These are phyloP conservation scores for Anisognathus igniventris DNA, from an alignment of 2,797 vertebrate genomes.

Conservation along the genomic window DNA sequence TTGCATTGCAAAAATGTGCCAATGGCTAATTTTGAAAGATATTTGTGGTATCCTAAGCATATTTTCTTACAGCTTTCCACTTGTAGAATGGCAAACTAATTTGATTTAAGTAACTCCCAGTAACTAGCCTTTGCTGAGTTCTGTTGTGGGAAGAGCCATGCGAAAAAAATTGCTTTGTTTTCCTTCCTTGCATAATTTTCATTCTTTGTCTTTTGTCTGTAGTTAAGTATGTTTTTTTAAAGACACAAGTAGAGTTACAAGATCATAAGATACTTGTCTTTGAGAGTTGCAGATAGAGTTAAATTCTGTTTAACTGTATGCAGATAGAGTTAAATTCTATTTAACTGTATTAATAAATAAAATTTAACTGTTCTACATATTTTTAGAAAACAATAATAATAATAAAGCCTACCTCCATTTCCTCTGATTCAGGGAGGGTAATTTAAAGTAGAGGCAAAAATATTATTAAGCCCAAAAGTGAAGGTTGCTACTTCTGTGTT, in stretches of 20 bases:
- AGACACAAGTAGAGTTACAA: neutral
- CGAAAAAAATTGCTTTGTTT: neutral
- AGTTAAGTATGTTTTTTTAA: neutral
- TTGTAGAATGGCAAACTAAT: neutral
- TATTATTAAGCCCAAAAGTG: neutral
- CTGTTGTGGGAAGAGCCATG: neutral
- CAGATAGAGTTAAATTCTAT: no score
- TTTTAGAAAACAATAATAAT: neutral
- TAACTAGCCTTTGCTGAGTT: neutral
- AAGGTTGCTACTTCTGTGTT: neutral
- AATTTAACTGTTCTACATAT: neutral
- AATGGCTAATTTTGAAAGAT: conserved; percentile 29
- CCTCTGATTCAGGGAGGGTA: neutral
- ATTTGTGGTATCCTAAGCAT: neutral
- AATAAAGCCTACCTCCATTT: neutral
- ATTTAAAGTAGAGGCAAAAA: neutral
- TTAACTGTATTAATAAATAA: neutral
- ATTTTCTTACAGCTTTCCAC: neutral
- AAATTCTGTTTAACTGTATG: neutral
- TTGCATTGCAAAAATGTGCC: conserved; percentile 25
- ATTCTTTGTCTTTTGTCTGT: neutral
- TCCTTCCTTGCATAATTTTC: neutral
- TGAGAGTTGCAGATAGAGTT: neutral
- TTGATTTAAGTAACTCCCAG: neutral
- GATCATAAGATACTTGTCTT: neutral